These are phyloP conservation scores for Chironomus striatipennis DNA, from an alignment of 1,140 invertebrate genomes.

Conservation along the genomic window DNA sequence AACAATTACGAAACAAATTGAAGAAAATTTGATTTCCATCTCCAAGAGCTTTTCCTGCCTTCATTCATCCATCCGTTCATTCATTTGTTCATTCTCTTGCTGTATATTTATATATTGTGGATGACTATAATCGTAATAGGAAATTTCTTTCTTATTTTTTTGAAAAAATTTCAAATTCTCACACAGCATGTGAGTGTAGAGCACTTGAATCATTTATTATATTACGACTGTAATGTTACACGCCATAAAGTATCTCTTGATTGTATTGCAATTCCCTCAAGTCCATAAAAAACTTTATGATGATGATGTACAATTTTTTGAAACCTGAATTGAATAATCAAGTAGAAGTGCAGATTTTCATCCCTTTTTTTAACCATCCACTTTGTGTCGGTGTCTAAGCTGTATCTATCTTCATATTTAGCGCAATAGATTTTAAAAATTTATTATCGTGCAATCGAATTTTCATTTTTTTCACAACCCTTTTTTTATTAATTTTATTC, in stretches of 20 bases:
- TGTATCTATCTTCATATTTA: not conserved
- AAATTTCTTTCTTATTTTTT: not conserved
- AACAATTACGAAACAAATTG: constrained; percentile 23
- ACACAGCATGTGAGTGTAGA: not conserved
- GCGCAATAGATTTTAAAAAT: not conserved
- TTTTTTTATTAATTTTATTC: not conserved
- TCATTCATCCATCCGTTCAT: not conserved
- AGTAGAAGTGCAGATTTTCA: not conserved
- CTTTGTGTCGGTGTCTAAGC: no score
- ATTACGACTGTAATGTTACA: constrained; percentile 17
- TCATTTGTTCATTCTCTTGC: not conserved
- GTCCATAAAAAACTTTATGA: constrained; percentile 22
- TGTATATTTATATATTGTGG: not conserved
- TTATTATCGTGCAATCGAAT: constrained; percentile 3
- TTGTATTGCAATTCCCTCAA: constrained; percentile 19
- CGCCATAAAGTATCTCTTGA: constrained; percentile 23
- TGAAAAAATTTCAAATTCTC: not conserved
- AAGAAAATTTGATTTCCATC: constrained; percentile 17
- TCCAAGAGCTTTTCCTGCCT: not conserved
- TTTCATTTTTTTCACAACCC: not conserved
- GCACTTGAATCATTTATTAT: constrained; percentile 21
- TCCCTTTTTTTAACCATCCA: not conserved
- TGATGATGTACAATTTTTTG: constrained; percentile 21
- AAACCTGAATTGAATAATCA: constrained; percentile 20
- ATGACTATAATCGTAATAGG: constrained; percentile 5